These are phyloP conservation scores for Phrynosoma blainvillii DNA, from an alignment of 2,113 vertebrate species.

Conservation along the genomic window DNA sequence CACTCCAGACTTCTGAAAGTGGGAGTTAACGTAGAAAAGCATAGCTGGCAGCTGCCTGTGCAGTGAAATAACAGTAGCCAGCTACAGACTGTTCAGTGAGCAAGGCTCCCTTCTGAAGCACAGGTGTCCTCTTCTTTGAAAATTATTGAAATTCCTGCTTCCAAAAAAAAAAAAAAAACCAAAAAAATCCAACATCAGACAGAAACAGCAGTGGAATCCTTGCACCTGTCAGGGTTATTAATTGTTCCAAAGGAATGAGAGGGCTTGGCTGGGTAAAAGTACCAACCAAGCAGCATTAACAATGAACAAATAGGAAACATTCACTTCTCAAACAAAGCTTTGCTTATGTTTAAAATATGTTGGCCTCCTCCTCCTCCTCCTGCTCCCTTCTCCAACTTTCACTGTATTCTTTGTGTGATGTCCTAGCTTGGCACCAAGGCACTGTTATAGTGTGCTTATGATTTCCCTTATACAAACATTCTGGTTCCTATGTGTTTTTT, in stretches of 20 bases:
- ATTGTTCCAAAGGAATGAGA: constrained; percentile 64
- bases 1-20: constrained; percentile 48
- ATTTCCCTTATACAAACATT: neutral
- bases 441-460: neutral
- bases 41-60: constrained; percentile 56
- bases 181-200: constrained; percentile 45
- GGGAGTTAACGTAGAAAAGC: constrained; percentile 64
- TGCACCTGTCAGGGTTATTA: constrained; percentile 75
- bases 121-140: constrained; percentile 74
- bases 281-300: constrained; percentile 27
- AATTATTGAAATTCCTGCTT: constrained; percentile 74
- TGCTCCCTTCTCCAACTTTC: neutral
- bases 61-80: constrained; percentile 39
- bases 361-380: neutral
- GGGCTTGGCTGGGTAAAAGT: constrained; percentile 48
- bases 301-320: constrained; percentile 56
- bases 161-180: constrained; percentile 37
- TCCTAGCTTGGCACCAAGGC: neutral
- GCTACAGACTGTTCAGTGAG: neutral
- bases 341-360: constrained; percentile 37
- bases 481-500: neutral
- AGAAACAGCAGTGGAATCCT: constrained; percentile 52
- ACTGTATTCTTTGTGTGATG: constrained; percentile 10
- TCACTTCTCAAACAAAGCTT: constrained; percentile 38
- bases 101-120: constrained; percentile 62